A percentile compares a stretch with the other conserved stretches of the same genome.
Evolutionary conservation across 2,797 vertebrate species (phyloP).

Genomic region (Fistularia tabacaria): DNA sequence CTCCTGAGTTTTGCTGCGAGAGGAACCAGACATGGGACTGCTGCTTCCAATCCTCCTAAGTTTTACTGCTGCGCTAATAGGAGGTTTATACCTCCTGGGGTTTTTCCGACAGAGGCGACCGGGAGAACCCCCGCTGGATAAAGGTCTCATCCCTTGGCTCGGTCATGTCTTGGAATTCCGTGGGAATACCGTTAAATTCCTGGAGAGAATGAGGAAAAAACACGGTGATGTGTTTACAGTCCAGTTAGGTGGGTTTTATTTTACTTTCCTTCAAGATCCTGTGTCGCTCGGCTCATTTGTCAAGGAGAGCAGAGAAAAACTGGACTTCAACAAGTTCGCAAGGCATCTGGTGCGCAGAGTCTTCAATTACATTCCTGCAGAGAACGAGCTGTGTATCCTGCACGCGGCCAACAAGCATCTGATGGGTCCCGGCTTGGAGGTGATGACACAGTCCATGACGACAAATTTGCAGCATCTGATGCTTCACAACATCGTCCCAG

Average conservation of each 20-base stretch:
- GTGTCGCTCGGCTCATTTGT: no score
- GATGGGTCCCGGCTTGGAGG: slow-evolving; percentile 78
- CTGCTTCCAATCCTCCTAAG: slow-evolving; percentile 64
- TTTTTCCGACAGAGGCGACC: slow-evolving; percentile 70
- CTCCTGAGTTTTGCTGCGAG: background rate
- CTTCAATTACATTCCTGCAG: slow-evolving; percentile 63
- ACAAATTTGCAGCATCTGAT: slow-evolving; percentile 77
- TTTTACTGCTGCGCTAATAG: slow-evolving; percentile 52
- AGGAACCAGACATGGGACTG: slow-evolving; percentile 68
- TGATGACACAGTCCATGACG: slow-evolving; percentile 82
- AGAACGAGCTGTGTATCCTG: slow-evolving; percentile 12
- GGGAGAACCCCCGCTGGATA: slow-evolving; percentile 85
- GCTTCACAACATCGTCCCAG: slow-evolving; percentile 56
- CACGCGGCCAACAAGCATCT: slow-evolving; percentile 69
- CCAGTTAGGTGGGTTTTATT: slow-evolving; percentile 80
- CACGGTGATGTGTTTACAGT: slow-evolving; percentile 88
- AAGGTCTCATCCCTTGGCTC: slow-evolving; percentile 85
- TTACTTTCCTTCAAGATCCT: slow-evolving; percentile 89
- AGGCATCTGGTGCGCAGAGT: slow-evolving; percentile 63
- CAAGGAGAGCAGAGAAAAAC: slow-evolving; percentile 56
- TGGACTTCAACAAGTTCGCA: slow-evolving; percentile 75
- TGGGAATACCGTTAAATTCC: slow-evolving; percentile 74
- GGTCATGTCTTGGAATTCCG: slow-evolving; percentile 80
- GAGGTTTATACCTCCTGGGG: slow-evolving; percentile 74
- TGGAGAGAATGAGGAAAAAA: slow-evolving; percentile 81